Evolutionary conservation across 2,888 invertebrate species (phyloP), one percentile per base, ranked within the genome.

Genomic region (Euzophera pinguis): DNA sequence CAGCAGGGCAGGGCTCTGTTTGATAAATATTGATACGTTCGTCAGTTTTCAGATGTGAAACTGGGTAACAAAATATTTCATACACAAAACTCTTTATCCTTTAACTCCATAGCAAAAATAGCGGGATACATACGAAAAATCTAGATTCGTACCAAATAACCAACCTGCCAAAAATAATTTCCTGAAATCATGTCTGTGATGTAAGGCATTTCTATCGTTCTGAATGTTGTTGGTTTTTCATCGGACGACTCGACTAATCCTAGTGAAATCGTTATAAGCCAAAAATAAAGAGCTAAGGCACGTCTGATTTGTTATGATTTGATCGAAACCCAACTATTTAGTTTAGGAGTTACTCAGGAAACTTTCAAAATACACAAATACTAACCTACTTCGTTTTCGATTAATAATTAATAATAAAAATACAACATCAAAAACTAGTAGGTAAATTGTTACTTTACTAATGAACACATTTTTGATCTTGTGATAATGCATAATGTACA

Each of bases 231-330:
- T 14, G 45, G 32, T 16, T 32, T 14, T 27, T 48, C 27, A 27
- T 37, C 48, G 13, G 29, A 22, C 12, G 17, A 37, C 22, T 32
- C 14, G 13, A 12, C 38, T 29, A 48, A 48, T 38, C 37, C 48
- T 13, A 38, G 27, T 27, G 27, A 22, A 14, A 32, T 38, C 27
- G 37, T 29, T 38, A 38, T 48, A 48, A 48, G 37, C 38, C 38
- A 13, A 27, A 37, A 37, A 48, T 38, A 48, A 38, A 38, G 38
- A 27, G 48, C 48, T 9, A 7, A 4, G 48, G 37, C 48, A 48
- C 48, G 48, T 38, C 37, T 48, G 48, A n/a, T 4, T 45, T 38
- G 27, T 48, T 48, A 10, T 38, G 27, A 38, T 38, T 38, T 38
- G 37, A 38, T 48, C 13, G 48, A 13, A 13, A 48, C 13, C n/a